phyloP scores from a whole-genome alignment of 2,797 vertebrate species.

The Alcedo atthis region DNA sequence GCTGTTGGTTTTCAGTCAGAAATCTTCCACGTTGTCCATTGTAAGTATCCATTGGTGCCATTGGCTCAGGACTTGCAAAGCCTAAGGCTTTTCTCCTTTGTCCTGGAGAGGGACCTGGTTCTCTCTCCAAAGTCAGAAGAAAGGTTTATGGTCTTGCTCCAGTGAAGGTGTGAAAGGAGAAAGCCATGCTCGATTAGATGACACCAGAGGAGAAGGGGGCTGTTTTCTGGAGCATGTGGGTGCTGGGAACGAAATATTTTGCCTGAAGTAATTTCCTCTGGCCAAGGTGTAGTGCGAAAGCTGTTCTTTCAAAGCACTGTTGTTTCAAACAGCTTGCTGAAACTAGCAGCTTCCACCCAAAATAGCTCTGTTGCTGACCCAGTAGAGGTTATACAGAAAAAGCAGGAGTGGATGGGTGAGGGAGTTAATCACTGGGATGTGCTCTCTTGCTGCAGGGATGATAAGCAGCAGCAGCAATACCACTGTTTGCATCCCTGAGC shows the following conservation, averaged over 20 bases:
- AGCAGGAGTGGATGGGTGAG: background rate
- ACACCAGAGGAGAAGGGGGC: background rate
- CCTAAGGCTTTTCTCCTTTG: background rate
- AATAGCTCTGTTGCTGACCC: background rate
- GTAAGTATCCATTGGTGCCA: background rate
- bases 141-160: background rate
- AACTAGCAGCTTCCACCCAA: background rate
- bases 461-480: background rate
- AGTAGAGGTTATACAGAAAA: background rate
- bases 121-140: background rate
- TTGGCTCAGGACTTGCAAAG: background rate
- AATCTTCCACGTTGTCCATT: background rate
- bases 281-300: background rate
- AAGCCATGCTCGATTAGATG: rapidly evolving
- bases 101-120: background rate
- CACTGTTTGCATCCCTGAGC: rapidly evolving
- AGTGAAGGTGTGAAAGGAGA: background rate
- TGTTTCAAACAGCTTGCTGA: background rate
- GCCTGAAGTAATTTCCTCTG: background rate
- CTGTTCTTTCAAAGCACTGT: no score
- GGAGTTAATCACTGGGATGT: background rate
- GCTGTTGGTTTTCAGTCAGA: background rate
- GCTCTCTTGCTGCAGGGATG: background rate
- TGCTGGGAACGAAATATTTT: background rate
- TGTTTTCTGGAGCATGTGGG: background rate